Percentiles rank a stretch among this genome's conserved stretches.
These are phyloP conservation scores for Malaclemys terrapin DNA, from an alignment of 2,113 vertebrate species.

Conservation along the genomic window DNA sequence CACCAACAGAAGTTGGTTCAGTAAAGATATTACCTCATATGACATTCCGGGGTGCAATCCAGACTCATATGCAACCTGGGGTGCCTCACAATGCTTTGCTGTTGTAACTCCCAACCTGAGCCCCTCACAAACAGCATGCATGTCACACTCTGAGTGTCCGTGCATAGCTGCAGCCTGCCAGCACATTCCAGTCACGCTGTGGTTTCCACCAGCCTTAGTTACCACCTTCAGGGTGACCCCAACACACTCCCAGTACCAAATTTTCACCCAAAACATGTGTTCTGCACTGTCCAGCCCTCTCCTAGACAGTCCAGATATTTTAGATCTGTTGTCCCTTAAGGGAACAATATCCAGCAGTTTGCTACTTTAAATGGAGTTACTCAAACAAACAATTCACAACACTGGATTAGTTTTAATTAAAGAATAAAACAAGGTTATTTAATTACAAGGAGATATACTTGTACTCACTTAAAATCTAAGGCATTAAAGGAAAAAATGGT, in stretches of 20 bases:
- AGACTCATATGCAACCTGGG: background rate
- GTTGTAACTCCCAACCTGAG: background rate
- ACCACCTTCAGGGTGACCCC: background rate
- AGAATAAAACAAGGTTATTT: too few species aligned
- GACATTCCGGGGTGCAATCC: background rate
- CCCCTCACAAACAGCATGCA: background rate
- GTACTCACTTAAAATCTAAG: too few species aligned
- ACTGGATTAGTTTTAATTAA: too few species aligned
- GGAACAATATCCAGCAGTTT: background rate
- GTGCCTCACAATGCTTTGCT: background rate
- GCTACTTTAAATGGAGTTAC: too few species aligned
- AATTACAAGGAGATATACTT: too few species aligned
- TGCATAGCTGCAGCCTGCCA: background rate
- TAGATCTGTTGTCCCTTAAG: background rate
- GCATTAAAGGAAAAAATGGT: background rate
- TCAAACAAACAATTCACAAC: too few species aligned
- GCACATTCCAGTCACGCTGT: background rate
- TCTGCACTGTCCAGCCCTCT: background rate
- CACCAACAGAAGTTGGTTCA: background rate
- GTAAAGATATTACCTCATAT: background rate
- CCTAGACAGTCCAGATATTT: background rate
- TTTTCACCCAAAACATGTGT: background rate
- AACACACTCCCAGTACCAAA: background rate
- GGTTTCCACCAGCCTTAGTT: background rate
- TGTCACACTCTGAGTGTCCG: background rate